Base-by-base conservation (phyloP, 2,113 vertebrate species). In the Amphilophus citrinellus region DNA sequence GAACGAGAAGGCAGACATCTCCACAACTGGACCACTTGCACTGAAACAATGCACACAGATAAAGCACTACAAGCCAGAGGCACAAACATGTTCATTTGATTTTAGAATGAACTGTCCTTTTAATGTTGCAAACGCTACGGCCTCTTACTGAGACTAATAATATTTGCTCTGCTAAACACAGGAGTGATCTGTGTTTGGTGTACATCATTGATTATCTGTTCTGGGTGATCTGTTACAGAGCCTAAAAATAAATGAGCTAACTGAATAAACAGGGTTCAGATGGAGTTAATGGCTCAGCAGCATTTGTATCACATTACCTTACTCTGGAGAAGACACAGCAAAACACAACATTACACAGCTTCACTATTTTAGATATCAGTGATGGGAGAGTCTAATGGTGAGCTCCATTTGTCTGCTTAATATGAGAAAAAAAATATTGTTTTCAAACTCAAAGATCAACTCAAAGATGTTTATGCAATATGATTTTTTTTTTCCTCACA, bases 211-310 rank as follows among this genome's bases (percentile, higher is more conserved):
- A 89, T 92, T 84, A 79, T 53, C 39, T 85, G 76, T 62, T 75
- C 63, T 39, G 63, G 24, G 62, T 65, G 57, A 83, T 88, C 61
- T n/a, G 71, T 87, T 84, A 60, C 71, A 63, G 22, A 15, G 87
- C 39, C 87, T 84, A 76, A 77, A 86, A 88, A 87, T 86, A 88
- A 79, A 90, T 7, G 1, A 80, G 79, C 63, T 65, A 37, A 85
- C 84, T 42, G 75, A 83, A 84, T 82, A 61, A 18, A 63, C 24
- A 15, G 77, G 3, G 75, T 82, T 85, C 44, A 76, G 63, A 83
- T 68, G 73, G 83, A 84, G 87, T 71, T 88, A 91, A 93, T 83
- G 81, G 77, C 50, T 61, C 77, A 22, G 44, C 35, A 2, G 66
- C 56, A 13, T 24, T 66, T 20, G 56, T 42, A 86, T 93, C 85